Base-by-base conservation (phyloP, 2,113 vertebrate genomes). In the Equus przewalskii region DNA sequence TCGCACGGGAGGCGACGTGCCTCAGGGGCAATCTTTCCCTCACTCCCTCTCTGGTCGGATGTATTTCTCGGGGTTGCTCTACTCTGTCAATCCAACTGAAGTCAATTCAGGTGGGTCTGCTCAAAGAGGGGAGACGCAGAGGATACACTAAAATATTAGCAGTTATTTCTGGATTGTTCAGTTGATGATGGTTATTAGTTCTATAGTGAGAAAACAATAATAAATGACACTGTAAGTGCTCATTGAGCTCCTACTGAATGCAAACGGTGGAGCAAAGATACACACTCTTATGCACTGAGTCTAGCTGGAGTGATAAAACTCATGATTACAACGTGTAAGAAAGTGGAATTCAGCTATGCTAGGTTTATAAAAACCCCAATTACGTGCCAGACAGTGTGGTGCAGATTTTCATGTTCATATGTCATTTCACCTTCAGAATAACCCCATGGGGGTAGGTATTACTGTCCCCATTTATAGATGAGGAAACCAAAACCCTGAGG, bases 381-480 rank as follows among this genome's bases (percentile, higher is more conserved):
- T 79, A 70, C 8, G 18, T 80, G 33, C 60, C 19, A 65, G 44
- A 19, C 21, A 89, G 64, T 58, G 11, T 49, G 44, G 14, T 67
- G 44, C 54, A 18, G 36, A 81, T 70, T 65, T 89, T 84, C 73
- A 70, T 44, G 33, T 69, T 90, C 28, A 19, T 41, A 19, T 21
- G 51, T 41, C 33, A 87, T n/a, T 79, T 88, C 28, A 49, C 76
- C 81, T 94, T 92, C 78, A 84, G n/a, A 90, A 87, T 62, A 92
- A 84, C 36, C 5, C 46, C 41, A 73, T 22, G 2, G 30, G 24
- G 36, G 16, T 86, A n/a, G 28, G 78, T 28, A 82, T 72, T 22
- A 83, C 12, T 56, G 36, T 12, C 8, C 28, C 3, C 9, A 16
- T 51, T 87, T 58, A 73, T n/a, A 89, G 15, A 90, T 9, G 28